Evolutionary conservation across 2,888 invertebrate genomes (phyloP).

Genomic region (Malacosoma neustria): DNA sequence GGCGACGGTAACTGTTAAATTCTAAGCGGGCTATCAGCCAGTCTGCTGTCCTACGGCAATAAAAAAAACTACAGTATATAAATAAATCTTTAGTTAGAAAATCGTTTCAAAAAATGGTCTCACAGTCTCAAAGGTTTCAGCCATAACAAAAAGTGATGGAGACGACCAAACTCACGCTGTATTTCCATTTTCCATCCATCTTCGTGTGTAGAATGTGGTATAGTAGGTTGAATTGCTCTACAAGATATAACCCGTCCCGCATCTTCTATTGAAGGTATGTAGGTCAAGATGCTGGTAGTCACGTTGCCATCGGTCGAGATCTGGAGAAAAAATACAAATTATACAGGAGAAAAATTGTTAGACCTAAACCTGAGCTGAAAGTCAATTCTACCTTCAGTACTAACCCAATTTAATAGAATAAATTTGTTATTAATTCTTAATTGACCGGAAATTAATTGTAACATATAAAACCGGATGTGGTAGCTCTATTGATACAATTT

Average conservation of each 20-base stretch:
- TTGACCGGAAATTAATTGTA: background rate
- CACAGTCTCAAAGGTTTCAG: background rate
- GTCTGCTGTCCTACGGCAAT: no score
- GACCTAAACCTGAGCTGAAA: no score
- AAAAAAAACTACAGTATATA: no score
- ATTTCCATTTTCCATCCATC: constrained; percentile 81
- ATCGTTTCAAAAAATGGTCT: no score
- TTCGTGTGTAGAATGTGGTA: constrained; percentile 73
- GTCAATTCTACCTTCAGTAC: no score
- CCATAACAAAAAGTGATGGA: background rate
- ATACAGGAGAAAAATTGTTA: no score
- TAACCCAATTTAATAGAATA: no score
- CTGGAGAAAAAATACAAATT: constrained; percentile 23
- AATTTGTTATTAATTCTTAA: background rate
- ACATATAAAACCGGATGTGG: background rate
- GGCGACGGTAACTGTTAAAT: no score
- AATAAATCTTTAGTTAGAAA: no score
- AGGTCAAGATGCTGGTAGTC: constrained; percentile 78
- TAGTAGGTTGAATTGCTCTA: constrained; percentile 50
- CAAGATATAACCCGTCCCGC: constrained; percentile 69
- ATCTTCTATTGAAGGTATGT: constrained; percentile 78
- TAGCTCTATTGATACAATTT: background rate
- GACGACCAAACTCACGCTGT: constrained; percentile 68
- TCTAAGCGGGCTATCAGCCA: no score
- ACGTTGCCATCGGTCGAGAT: constrained; percentile 77